Percentiles rank a stretch among this genome's conserved stretches.
Conservation (phyloP, 2,888 invertebrate species). For the Aphidoletes aphidimyza region DNA sequence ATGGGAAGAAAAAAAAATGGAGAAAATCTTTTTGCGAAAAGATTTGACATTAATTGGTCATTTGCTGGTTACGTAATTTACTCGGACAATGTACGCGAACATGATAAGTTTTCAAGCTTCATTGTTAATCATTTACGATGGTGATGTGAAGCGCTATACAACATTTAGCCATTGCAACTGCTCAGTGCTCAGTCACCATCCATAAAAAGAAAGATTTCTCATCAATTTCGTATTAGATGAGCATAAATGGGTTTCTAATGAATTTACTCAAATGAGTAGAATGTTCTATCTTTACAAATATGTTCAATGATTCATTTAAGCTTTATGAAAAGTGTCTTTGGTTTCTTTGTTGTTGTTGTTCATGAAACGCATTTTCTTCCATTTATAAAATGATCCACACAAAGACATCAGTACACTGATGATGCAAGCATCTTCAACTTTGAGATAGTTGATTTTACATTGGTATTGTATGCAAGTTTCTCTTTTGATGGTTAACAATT, state of each 20-base stretch:
- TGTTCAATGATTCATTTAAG: too few relatives aligned
- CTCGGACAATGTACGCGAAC: conserved; percentile 4
- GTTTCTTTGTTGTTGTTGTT: too few relatives aligned
- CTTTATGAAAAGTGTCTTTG: too few relatives aligned
- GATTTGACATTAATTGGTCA: conserved; percentile 27
- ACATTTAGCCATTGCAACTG: not conserved
- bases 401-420: too few relatives aligned
- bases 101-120: not conserved
- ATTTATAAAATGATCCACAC: too few relatives aligned
- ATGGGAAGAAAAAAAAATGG: not conserved
- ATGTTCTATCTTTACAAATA: not conserved
- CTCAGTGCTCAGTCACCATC: not conserved
- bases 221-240: conserved; percentile 13
- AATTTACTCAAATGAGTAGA: not conserved
- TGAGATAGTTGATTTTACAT: too few relatives aligned
- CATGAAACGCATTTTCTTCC: not conserved
- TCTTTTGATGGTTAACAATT: too few relatives aligned
- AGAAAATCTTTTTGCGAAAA: not conserved
- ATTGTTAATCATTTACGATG: not conserved
- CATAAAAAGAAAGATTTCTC: not conserved
- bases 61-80: conserved; percentile 9
- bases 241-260: conserved; percentile 13
- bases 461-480: too few relatives aligned
- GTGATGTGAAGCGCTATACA: not conserved
- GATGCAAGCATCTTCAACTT: too few relatives aligned